Evolutionary conservation across 1,140 invertebrate genomes (phyloP).

Genomic region (Tribolium madens): DNA sequence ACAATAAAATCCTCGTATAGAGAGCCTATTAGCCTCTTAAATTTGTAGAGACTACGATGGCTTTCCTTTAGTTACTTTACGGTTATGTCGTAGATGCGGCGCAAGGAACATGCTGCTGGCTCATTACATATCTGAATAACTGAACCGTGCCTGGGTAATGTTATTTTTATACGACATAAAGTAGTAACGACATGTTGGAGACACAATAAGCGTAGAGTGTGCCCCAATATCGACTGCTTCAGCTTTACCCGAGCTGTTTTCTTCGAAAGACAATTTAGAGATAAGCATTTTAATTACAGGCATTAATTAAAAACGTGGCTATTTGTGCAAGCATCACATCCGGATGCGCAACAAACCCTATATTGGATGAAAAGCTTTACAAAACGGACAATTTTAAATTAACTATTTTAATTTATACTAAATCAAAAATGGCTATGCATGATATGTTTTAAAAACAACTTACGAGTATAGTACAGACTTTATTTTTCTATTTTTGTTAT

Average conservation of each 20-base stretch:
- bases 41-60: constrained; percentile 34
- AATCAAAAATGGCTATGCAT: too few relatives aligned
- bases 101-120: constrained; percentile 59
- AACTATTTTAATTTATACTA: too few relatives aligned
- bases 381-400: too few relatives aligned
- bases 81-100: constrained; percentile 56
- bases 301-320: constrained; percentile 46
- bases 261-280: constrained; percentile 27
- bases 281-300: constrained; percentile 25
- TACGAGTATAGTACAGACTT: too few relatives aligned
- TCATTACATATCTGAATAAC: constrained; percentile 63
- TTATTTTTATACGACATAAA: constrained; percentile 63
- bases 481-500: too few relatives aligned
- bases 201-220: constrained; percentile 55
- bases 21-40: background rate
- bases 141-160: constrained; percentile 60
- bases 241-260: constrained; percentile 37
- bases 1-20: background rate
- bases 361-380: too few relatives aligned
- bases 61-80: constrained; percentile 59
- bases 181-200: constrained; percentile 61
- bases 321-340: constrained; percentile 35
- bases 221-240: constrained; percentile 45
- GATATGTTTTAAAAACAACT: too few relatives aligned
- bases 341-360: too few relatives aligned